phyloP scores from a whole-genome alignment of 2,113 vertebrate species.

The Chamaea fasciata region DNA sequence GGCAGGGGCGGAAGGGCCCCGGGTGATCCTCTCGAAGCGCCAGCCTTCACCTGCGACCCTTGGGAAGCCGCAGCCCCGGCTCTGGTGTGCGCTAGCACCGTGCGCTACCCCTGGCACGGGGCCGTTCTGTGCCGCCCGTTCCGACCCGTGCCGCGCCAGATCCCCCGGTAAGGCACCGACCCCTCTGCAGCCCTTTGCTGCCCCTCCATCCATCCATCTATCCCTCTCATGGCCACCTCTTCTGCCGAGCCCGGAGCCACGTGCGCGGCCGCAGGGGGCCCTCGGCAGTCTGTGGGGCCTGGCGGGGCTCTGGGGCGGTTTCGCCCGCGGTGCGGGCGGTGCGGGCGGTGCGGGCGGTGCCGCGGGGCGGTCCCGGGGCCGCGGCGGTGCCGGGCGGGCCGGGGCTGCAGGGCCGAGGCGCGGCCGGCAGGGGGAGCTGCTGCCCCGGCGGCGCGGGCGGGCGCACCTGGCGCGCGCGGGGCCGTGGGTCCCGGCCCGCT shows the following conservation, averaged over 20 bases:
- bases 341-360: no score
- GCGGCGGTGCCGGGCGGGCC: background rate
- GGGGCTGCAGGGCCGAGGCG: background rate
- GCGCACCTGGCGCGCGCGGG: no score
- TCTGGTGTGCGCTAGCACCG: background rate
- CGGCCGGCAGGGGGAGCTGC: no score
- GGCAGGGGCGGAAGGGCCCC: no score
- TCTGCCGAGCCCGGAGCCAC: fast-evolving
- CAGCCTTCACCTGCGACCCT: background rate
- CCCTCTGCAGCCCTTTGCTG: background rate
- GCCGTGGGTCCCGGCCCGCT: background rate
- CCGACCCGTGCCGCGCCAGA: background rate
- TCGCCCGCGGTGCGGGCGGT: no score
- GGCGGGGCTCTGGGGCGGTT: fast-evolving
- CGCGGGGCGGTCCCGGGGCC: background rate
- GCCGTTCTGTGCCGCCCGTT: background rate
- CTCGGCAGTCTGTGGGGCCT: fast-evolving
- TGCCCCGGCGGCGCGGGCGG: no score
- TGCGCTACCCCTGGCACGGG: fast-evolving
- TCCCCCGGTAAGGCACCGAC: background rate
- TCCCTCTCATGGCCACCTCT: background rate
- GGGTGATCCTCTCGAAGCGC: background rate
- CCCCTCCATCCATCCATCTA: background rate
- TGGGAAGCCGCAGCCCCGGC: no score
- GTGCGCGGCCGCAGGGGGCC: no score